These are phyloP conservation scores for Pandemis heparana DNA, from an alignment of 2,888 invertebrate genomes.

Conservation along the genomic window DNA sequence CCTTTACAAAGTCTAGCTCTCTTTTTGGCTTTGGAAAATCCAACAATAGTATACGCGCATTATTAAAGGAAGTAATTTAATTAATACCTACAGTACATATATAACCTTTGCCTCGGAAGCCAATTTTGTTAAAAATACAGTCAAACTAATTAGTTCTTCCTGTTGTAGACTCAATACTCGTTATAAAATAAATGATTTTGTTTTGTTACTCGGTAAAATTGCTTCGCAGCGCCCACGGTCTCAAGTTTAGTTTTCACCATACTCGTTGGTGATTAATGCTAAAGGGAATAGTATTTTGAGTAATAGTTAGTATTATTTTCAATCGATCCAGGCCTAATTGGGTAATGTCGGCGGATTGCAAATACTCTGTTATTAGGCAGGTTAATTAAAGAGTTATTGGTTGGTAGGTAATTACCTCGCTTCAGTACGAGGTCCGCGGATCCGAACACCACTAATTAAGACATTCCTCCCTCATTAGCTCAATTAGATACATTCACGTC, in stretches of 20 bases:
- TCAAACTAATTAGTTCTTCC: slow-evolving; percentile 6
- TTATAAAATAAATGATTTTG: background rate
- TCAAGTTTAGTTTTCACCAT: background rate
- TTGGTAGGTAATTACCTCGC: slow-evolving; percentile 83
- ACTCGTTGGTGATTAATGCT: background rate
- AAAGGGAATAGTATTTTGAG: background rate
- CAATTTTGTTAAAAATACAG: background rate
- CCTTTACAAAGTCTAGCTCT: no score
- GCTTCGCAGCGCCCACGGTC: background rate
- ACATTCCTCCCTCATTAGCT: slow-evolving; percentile 82
- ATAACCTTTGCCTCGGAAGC: background rate
- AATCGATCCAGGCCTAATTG: slow-evolving; percentile 75
- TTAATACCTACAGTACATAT: background rate
- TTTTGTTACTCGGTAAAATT: background rate
- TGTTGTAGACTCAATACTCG: background rate
- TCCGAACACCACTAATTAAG: slow-evolving; percentile 82
- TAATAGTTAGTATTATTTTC: slow-evolving; percentile 53
- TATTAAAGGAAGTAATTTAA: background rate
- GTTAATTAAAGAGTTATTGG: slow-evolving; percentile 85
- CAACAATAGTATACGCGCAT: background rate
- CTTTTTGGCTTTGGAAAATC: no score
- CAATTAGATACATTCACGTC: slow-evolving; percentile 79
- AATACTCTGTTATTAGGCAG: slow-evolving; percentile 83
- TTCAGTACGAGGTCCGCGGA: slow-evolving; percentile 79
- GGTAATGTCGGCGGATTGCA: slow-evolving; percentile 70